phyloP scores from a whole-genome alignment of 2,113 vertebrate species.

The Xenopus tropicalis region UCB_Xtro_10.0 CM004448.2:97466001-97466500 shows the following conservation, averaged over 20 bases:
- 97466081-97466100: conserved; percentile 8
- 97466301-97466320: conserved; percentile 44
- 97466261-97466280: conserved; percentile 42
- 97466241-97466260: conserved; percentile 45
- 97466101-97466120: conserved; percentile 34
- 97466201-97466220: conserved; percentile 34
- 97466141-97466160: conserved; percentile 31
- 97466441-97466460: conserved; percentile 43
- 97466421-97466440: conserved; percentile 24
- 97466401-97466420: conserved; percentile 46
- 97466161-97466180: conserved; percentile 46
- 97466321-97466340: conserved; percentile 49
- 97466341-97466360: conserved; percentile 47
- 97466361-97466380: conserved; percentile 51
- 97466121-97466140: conserved; percentile 39
- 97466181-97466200: conserved; percentile 43
- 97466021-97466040: too few species aligned
- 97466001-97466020: too few species aligned
- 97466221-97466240: conserved; percentile 30
- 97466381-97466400: conserved; percentile 45
- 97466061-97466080: conserved; percentile 21
- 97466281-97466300: conserved; percentile 42
- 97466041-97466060: background rate
- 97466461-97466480: conserved; percentile 44
- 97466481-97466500: conserved; percentile 20